Evolutionary conservation across 2,888 invertebrate species (phyloP), one percentile per base, ranked within the genome.

Genomic region (Epinotia ramella): DNA sequence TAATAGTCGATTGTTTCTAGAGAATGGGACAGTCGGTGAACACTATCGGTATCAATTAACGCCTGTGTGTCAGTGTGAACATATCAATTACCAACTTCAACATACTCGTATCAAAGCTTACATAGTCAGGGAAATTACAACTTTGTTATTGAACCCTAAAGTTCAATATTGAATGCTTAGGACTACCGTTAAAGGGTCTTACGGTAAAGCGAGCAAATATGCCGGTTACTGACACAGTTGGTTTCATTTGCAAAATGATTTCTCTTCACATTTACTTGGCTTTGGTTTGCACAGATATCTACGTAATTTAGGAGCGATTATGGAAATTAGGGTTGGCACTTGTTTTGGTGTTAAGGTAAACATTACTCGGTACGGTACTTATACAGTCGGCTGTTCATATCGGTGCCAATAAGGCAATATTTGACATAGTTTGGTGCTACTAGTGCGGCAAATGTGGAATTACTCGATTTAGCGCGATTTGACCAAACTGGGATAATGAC

Each of bases 21-120:
- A 44, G 57, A 68, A 71, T 67, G 20, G 75, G 75, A 56, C 66
- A 76, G 40, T 62, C 53, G 75, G 71, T 67, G 62, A 76, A 71
- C 71, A 66, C 33, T 69, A 49, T 56, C 57, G 57, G 46, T 24
- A 56, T 65, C 75, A 62, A 71, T 76, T 76, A 76, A 56, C 75
- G 40, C 16, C 59, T 49, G 12, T 18, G 49, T 67, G 66, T 12
- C n/a, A 73, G 63, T 71, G 18, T 53, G 40, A 53, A 66, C 53
- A 53, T 53, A 33, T 68, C n/a, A 46, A 28, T 46, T 59, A 59
- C 2, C 20, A 60, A 18, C 40, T 40, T 18, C 24, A 20, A 24
- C 62, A 60, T 18, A 40, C 40, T 70, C 69, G 74, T 46, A 67
- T 28, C 67, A 57, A 18, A 9, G 1, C 13, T 3, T 16, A 3